These are phyloP conservation scores for Vimba vimba DNA, from an alignment of 2,113 vertebrate species.

Conservation along the genomic window DNA sequence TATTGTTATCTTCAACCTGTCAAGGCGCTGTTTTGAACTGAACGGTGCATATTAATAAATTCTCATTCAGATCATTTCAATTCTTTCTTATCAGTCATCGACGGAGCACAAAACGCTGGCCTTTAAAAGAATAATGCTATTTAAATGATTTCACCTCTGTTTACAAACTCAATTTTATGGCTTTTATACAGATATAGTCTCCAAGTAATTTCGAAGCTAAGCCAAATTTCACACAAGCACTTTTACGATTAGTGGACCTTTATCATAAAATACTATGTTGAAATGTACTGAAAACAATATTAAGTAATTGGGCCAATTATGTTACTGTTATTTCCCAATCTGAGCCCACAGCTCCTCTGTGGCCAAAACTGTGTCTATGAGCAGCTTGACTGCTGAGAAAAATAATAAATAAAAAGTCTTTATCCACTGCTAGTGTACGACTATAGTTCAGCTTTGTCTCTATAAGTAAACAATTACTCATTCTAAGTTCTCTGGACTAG, in stretches of 20 bases:
- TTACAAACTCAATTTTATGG: background rate
- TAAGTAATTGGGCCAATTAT: background rate
- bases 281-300: background rate
- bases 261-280: background rate
- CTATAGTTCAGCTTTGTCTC: conserved; percentile 41
- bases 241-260: background rate
- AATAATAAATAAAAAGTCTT: background rate
- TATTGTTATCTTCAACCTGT: conserved; percentile 45
- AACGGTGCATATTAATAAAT: conserved; percentile 54
- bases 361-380: background rate
- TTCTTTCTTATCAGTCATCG: conserved; percentile 45
- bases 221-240: background rate
- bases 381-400: conserved; percentile 16
- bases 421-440: conserved; percentile 8
- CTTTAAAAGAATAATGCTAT: conserved; percentile 46
- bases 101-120: conserved; percentile 33
- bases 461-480: conserved; percentile 53
- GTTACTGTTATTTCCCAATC: background rate
- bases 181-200: background rate
- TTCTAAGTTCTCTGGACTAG: conserved; percentile 38
- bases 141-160: background rate
- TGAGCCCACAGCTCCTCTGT: background rate
- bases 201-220: background rate
- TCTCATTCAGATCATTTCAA: conserved; percentile 12
- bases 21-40: conserved; percentile 40